These are phyloP conservation scores for Lytechinus pictus DNA, from an alignment of 35 echinoderm and acorn worm species.

Conservation along the genomic window DNA sequence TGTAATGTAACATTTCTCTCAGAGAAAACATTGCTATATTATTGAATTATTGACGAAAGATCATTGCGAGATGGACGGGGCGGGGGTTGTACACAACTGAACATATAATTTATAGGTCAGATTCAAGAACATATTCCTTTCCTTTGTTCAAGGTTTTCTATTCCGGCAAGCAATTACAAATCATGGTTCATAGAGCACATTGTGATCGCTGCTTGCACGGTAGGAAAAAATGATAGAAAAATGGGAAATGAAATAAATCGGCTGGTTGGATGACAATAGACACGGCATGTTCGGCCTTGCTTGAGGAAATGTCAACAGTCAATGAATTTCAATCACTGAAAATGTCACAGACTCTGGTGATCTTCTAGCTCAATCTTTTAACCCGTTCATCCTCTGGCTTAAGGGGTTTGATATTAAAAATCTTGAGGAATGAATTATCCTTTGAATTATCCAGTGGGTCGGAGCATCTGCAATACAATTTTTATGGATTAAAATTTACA, in stretches of 20 bases:
- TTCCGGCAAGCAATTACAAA: neutral
- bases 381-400: neutral
- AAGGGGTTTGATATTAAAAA: neutral
- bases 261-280: neutral
- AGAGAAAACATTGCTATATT: too few species aligned
- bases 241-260: conserved; percentile 5
- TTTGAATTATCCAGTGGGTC: neutral
- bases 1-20: too few species aligned
- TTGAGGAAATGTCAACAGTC: neutral
- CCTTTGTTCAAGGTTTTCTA: neutral
- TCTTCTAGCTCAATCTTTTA: neutral
- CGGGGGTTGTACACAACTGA: neutral
- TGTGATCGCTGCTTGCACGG: neutral
- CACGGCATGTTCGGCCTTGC: neutral
- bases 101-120: neutral
- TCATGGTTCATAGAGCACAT: neutral
- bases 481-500: too few species aligned
- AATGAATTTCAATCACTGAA: neutral
- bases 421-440: neutral
- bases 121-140: neutral
- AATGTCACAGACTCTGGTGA: neutral
- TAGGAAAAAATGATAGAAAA: conserved; percentile 19
- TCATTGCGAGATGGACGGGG: too few species aligned
- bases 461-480: too few species aligned
- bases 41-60: too few species aligned